Base-by-base conservation (phyloP, 2,888 invertebrate genomes). In the Hydrotaea cyrtoneurina region DNA sequence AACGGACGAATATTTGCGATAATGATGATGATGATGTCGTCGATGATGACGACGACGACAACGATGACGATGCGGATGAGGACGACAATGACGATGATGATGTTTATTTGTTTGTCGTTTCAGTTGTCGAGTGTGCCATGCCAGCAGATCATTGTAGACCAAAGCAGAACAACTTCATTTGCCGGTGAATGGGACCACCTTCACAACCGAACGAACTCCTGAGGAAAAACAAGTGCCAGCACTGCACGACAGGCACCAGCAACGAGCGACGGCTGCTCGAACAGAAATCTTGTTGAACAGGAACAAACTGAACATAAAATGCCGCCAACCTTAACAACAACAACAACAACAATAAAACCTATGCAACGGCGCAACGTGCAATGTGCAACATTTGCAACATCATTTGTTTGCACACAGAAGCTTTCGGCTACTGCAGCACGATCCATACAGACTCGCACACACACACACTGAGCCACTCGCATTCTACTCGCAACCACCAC, bases 1-100 rank as follows among this genome's bases (percentile, higher is more conserved):
- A 76, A 64, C 31, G 50, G 80, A 76, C 75, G 80, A 66, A 89
- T 89, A 88, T 89, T 89, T 88, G 88, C 89, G 90, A 89, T 90
- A 90, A 90, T 90, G 89, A 88, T 87, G 89, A 87, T 82, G 81
- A 62, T 76, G 15, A 23, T 17, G 21, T 23, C 4, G 3, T 21
- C 7, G 23, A 21, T 23, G 53, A n/a, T 23, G 43, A 31, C 17
- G 66, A 43, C 36, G 15, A 39, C 17, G 39, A 36, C 43, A 11
- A 88, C 87, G 89, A 87, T 81, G 80, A 62, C 79, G 23, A 23
- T 10, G 21, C 21, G 4, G 59, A 23, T 26, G 55, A 21, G 10
- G 43, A 39, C 50, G 7, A 88, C 86, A 89, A 87, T 80, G 79
- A 55, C 79, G 15, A 26, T 13, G 26, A 59, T 11, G 59, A 23